Base-by-base conservation (phyloP, 2,888 invertebrate species). In the Parascotia fuliginaria region DNA sequence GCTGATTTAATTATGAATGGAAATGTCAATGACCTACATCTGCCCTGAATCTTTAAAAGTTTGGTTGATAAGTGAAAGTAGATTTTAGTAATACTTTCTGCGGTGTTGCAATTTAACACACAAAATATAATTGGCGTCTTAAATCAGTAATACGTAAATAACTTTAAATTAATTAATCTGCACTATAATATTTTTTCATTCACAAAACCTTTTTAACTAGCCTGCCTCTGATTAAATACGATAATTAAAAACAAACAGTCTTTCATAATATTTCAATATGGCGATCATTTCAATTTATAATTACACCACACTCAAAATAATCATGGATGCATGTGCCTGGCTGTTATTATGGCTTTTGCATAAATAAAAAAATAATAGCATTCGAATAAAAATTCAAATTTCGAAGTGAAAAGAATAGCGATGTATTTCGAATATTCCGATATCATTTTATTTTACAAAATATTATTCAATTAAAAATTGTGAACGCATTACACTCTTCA, bases 381-480 rank as follows among this genome's bases (percentile, higher is more conserved):
- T 29, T 29, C 11, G 11, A 19, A 13, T 31, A 6, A 2, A 1
- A 6, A 14, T 6, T 31, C 31, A 9, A 13, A 31, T 31, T 31
- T 31, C 31, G 6, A 11, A 13, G 7, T 11, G 11, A 5, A 31
- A 31, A 13, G 13, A 3, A 7, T 31, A 29, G 11, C 11, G 12
- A 3, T 29, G 11, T 12, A 0, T 11, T 32, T 32, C 13, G 14
- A n/a, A 9, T 32, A 14, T 14, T 19, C 2, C 19, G 19, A 3
- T 19, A 3, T 2, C 19, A 19, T 1, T 29, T 29, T 29, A 29
- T 29, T 29, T 29, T 29, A 29, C 3, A 29, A 29, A n/a, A n/a
- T n/a, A 19, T 44, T 27, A 5, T 43, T 32, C 31, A 44, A 38
- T 44, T 38, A 38, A 14, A 38, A 44, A n/a, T n/a, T n/a, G 22